Conservation (phyloP, 1,140 invertebrate genomes). For the Drosophila ananassae region DNA sequence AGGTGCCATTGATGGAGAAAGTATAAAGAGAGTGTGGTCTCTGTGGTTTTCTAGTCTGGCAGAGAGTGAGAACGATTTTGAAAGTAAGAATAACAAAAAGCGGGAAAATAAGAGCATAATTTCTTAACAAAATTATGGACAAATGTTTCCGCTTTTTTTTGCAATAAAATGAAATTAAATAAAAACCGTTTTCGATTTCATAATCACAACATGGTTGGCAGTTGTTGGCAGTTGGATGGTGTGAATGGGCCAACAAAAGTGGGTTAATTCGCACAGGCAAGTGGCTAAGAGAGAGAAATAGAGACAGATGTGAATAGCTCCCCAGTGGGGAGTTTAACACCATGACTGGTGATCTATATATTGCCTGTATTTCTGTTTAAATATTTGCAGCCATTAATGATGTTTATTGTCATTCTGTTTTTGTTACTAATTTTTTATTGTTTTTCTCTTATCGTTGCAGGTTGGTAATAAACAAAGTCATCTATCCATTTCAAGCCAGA, state of each 20-base stretch:
- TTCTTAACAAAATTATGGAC: constrained; percentile 11
- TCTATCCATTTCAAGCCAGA: constrained; percentile 20
- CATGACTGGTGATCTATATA: constrained; percentile 8
- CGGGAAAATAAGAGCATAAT: not conserved
- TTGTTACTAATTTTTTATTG: constrained; percentile 26
- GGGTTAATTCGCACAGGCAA: constrained; percentile 59
- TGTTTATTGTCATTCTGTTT: constrained; percentile 22
- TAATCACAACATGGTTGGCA: constrained; percentile 44
- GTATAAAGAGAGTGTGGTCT: not conserved
- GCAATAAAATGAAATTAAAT: constrained; percentile 54
- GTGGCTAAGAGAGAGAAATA: constrained; percentile 8
- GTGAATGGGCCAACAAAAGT: constrained; percentile 56
- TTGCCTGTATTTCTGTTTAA: constrained; percentile 18
- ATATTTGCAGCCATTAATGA: constrained; percentile 44
- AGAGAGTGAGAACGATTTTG: constrained; percentile 30
- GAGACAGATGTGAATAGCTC: constrained; percentile 33
- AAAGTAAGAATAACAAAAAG: constrained; percentile 19
- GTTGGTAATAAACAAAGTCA: constrained; percentile 46
- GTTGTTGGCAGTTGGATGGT: constrained; percentile 16
- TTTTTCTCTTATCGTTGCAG: constrained; percentile 55
- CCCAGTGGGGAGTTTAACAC: constrained; percentile 4
- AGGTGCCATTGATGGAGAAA: constrained; percentile 26
- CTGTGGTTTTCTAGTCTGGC: constrained; percentile 4
- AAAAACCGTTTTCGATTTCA: constrained; percentile 63
- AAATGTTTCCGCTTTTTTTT: constrained; percentile 26